Base-by-base conservation (phyloP, 2,797 vertebrate species). In the Syndactyla subalaris region DNA sequence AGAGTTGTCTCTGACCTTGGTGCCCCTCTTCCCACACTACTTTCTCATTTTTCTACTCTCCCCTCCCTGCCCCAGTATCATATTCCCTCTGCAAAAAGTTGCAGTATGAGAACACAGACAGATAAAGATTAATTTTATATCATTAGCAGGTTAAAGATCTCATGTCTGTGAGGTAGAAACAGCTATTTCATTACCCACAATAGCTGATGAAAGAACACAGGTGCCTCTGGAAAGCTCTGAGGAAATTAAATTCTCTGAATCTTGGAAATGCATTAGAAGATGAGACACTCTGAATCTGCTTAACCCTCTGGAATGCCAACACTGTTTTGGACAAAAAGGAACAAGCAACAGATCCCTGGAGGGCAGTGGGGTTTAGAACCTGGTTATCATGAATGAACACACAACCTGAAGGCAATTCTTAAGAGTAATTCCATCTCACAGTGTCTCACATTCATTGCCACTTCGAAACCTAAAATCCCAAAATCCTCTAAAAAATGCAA, bases 401-500 rank as follows among this genome's bases (percentile, higher is more conserved):
- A 43, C 27, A 80, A 89, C 65, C 36, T 65, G 72, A 89, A 85
- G 38, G 78, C 75, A 91, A 72, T 71, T 80, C 46, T 58, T 49
- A 32, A 20, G 29, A 83, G 39, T 58, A 92, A 91, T 81, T 73
- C 71, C 52, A 73, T 55, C 54, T 67, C 38, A 59, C 59, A 46
- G 55, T 57, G 67, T 68, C 65, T 57, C 83, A 73, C 22, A 34
- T 82, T 84, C 63, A 93, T 12, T 71, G 48, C 70, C 52, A 74
- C 45, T 81, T 49, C 46, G 55, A 91, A 96, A 93, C 19, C 59
- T 61, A 54, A 88, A 95, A 52, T 81, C 66, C 59, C 20, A 9
- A 67, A 66, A 93, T 92, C 74, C 38, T 86, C 90, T 89, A 57
- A 87, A 94, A 91, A 73, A 89, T 71, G 15, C 41, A 93, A 90